A percentile compares a stretch with the other conserved stretches of the same genome.
These are phyloP conservation scores for Pyralis farinalis DNA, from an alignment of 2,888 invertebrate species.

Conservation along the genomic window DNA sequence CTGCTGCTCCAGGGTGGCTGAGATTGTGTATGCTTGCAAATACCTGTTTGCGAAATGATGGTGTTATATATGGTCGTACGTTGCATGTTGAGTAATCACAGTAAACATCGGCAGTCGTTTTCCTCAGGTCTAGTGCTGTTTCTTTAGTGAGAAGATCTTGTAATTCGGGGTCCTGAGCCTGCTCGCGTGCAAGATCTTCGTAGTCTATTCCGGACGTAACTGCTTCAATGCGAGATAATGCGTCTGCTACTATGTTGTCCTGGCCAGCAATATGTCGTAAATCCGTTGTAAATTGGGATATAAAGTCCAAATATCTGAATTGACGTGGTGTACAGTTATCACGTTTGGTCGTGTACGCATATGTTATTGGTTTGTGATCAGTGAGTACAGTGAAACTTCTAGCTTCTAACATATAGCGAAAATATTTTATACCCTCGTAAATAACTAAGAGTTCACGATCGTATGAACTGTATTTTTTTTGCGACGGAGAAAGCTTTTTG, in stretches of 20 bases:
- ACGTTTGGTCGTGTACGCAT: constrained; percentile 3
- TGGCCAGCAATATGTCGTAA: constrained; percentile 10
- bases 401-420: constrained; percentile 16
- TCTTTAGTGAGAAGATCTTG: no score
- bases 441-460: constrained; percentile 18
- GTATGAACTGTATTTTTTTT: constrained; percentile 17
- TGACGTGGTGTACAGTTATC: constrained; percentile 15
- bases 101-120: no score
- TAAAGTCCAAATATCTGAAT: constrained; percentile 14
- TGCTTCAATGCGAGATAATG: not conserved
- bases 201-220: no score
- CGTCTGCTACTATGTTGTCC: constrained; percentile 18
- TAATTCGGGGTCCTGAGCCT: no score
- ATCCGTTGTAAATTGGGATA: constrained; percentile 15
- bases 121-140: no score
- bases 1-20: constrained; percentile 17
- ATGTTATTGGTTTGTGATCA: not conserved
- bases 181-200: no score
- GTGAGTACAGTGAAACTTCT: constrained; percentile 5
- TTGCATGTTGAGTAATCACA: not conserved
- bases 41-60: constrained; percentile 6
- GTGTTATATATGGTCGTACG: constrained; percentile 17
- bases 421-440: constrained; percentile 13
- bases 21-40: constrained; percentile 15
- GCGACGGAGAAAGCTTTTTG: constrained; percentile 9